These are phyloP conservation scores for Polypterus bichir DNA, from an alignment of 2,113 vertebrate species.

Conservation along the genomic window DNA sequence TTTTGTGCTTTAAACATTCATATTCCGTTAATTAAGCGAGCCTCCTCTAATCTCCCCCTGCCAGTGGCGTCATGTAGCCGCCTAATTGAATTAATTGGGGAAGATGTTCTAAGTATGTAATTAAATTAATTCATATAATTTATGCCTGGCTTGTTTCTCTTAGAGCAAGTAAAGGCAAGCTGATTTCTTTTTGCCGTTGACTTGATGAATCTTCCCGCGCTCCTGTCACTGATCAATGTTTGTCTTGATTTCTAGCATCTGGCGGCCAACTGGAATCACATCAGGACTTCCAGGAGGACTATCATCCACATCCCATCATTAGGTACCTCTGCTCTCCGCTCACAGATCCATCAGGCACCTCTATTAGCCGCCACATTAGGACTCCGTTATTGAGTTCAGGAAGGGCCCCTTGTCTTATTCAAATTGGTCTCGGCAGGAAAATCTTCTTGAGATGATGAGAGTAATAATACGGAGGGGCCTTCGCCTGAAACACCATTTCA, in stretches of 20 bases:
- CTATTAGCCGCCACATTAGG: slow-evolving; percentile 81
- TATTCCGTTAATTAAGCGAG: slow-evolving; percentile 98
- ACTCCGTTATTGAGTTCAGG: slow-evolving; percentile 83
- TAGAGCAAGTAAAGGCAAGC: slow-evolving; percentile 42
- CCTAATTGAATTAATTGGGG: slow-evolving; percentile 98
- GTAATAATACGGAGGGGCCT: slow-evolving; percentile 71
- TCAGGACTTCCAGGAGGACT: slow-evolving; percentile 92
- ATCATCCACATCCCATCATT: slow-evolving; percentile 98
- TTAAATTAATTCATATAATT: slow-evolving; percentile 99
- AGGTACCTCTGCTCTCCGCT: slow-evolving; percentile 74
- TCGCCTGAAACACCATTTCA: slow-evolving; percentile 84
- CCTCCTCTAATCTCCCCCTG: slow-evolving; percentile 91
- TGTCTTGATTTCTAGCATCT: slow-evolving; percentile 86
- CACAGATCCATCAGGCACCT: slow-evolving; percentile 85
- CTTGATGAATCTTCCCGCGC: slow-evolving; percentile 18
- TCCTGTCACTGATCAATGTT: slow-evolving; percentile 83
- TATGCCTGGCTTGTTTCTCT: slow-evolving; percentile 88
- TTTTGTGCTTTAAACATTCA: slow-evolving; percentile 68
- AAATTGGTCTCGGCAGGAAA: slow-evolving; percentile 97
- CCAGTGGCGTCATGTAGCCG: slow-evolving; percentile 96
- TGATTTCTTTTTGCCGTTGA: slow-evolving; percentile 37
- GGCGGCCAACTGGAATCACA: slow-evolving; percentile 97
- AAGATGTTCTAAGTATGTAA: slow-evolving; percentile 98
- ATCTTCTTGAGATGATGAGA: slow-evolving; percentile 91
- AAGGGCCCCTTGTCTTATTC: slow-evolving; percentile 88